Percentiles rank a stretch among this genome's conserved stretches.
phyloP scores from a whole-genome alignment of 2,888 invertebrate genomes.

The Tinea pellionella region DNA sequence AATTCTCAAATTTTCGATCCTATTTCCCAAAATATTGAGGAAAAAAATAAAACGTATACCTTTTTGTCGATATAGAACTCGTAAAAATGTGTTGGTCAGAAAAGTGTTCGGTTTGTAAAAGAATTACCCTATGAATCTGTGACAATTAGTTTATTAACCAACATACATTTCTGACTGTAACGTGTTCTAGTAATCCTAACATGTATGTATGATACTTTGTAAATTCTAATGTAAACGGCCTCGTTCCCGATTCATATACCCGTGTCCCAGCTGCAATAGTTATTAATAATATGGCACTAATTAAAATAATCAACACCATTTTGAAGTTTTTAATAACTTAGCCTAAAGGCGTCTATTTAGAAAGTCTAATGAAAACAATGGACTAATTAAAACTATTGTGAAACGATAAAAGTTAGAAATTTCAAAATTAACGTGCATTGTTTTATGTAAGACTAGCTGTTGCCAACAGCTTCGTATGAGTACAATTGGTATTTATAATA shows the following conservation, averaged over 20 bases:
- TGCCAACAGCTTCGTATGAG: too few relatives aligned
- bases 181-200: neutral
- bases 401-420: neutral
- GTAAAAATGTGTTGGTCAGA: too few relatives aligned
- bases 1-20: too few relatives aligned
- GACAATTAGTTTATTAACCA: neutral
- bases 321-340: neutral
- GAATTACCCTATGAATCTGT: neutral
- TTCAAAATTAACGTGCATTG: neutral
- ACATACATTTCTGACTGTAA: neutral
- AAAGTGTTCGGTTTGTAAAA: too few relatives aligned
- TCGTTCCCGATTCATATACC: constrained; percentile 15
- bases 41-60: too few relatives aligned
- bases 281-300: neutral
- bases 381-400: neutral
- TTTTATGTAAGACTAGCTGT: neutral
- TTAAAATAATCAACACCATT: neutral
- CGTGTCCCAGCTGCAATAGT: neutral
- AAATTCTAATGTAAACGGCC: constrained; percentile 8
- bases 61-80: too few relatives aligned
- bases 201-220: constrained; percentile 2
- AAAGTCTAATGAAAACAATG: neutral
- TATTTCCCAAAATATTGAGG: too few relatives aligned
- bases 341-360: neutral
- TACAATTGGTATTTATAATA: too few relatives aligned